Evolutionary conservation across 2,797 vertebrate genomes (phyloP), one percentile per base, ranked within the genome.

Genomic region (Danio kyathit): DNA sequence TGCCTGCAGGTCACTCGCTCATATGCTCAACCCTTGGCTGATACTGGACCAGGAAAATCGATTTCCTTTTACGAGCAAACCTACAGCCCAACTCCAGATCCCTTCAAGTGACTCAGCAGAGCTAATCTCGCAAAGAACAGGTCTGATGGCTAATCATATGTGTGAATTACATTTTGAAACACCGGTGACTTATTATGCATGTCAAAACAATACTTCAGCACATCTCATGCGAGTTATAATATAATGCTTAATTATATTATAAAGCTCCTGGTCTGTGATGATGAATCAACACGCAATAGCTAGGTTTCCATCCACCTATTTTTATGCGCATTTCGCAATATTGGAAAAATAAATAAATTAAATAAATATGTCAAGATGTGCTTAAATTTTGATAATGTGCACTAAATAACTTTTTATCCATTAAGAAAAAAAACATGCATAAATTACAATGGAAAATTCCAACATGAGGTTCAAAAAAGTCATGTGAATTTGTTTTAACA

Each of bases 151-250:
- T 48, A 67, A 59, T 59, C 21, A 59, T 17, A 48, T 19, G 40
- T 59, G 52, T 59, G 52, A 69, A 77, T 67, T 66, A 48, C 21
- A 69, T 67, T 57, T 66, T 57, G 46, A 43, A 65, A 65, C 17
- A n/a, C 5, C 38, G 43, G 73, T 41, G 49, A 56, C 46, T 65
- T 77, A 77, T 48, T 67, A 46, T 48, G 21, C 64, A 60, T 19
- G 76, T 69, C 76, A 78, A 69, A 69, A 69, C 51, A 54, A 76
- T 63, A 76, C 63, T 76, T 44, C 49, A 16, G n/a, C 61, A 11
- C 9, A 44, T 52, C 52, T 69, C 11, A 19, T 0, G 43, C 48
- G 78, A 48, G 59, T 78, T 41, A 69, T 48, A 29, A 78, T 41
- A 29, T 29, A 29, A 29, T 29, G 43, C 64, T 9, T 38, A 43